Conservation (phyloP, 2,888 invertebrate genomes). For the Sipunculus nudus region DNA sequence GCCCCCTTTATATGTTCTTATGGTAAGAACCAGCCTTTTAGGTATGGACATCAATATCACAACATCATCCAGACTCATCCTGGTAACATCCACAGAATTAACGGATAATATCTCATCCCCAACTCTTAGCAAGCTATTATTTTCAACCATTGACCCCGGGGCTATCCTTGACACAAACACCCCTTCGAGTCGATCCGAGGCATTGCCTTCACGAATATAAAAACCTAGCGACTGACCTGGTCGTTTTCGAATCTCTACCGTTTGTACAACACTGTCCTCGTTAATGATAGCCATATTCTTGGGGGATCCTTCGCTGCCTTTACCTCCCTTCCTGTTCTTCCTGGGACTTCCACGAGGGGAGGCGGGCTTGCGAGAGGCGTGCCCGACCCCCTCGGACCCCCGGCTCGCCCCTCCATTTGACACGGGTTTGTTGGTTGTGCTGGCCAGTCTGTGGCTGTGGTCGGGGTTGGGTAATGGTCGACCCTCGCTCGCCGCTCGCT, state of each 20-base stretch:
- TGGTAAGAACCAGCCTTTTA: slow-evolving; percentile 90
- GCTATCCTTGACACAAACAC: slow-evolving; percentile 98
- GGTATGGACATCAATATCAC: slow-evolving; percentile 99
- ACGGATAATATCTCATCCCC: slow-evolving; percentile 99
- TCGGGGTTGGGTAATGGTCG: too few relatives aligned
- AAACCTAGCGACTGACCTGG: slow-evolving; percentile 98
- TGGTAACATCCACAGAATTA: slow-evolving; percentile 95
- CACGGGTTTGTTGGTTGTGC: too few relatives aligned
- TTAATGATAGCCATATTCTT: slow-evolving; percentile 30
- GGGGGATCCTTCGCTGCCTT: too few relatives aligned
- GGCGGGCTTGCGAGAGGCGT: too few relatives aligned
- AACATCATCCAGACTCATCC: slow-evolving; percentile 98
- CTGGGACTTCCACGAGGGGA: too few relatives aligned
- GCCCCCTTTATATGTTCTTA: slow-evolving; percentile 67
- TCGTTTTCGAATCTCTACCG: slow-evolving; percentile 96
- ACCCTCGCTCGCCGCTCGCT: too few relatives aligned
- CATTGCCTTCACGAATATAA: slow-evolving; percentile 98
- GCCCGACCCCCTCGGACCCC: too few relatives aligned
- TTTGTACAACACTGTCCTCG: slow-evolving; percentile 47
- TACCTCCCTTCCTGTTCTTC: too few relatives aligned
- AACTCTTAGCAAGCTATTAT: slow-evolving; percentile 95
- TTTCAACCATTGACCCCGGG: slow-evolving; percentile 94
- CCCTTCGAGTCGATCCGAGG: slow-evolving; percentile 92
- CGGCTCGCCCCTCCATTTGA: too few relatives aligned
- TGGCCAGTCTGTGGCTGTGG: too few relatives aligned